A percentile compares a stretch with the other conserved stretches of the same genome.
These are phyloP conservation scores for Troglohyphantes excavatus DNA, from an alignment of 2,888 invertebrate genomes.

Conservation along the genomic window DNA sequence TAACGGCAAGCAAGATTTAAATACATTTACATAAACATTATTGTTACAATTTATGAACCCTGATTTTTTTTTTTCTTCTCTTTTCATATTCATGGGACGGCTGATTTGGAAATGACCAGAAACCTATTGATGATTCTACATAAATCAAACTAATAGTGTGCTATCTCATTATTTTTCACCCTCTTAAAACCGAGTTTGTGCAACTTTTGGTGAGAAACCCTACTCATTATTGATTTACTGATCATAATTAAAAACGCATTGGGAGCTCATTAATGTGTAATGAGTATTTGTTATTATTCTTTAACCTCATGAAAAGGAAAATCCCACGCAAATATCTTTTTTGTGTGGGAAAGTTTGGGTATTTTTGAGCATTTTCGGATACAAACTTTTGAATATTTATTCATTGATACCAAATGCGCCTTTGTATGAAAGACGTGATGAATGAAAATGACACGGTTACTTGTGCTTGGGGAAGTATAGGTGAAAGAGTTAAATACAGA, in stretches of 20 bases:
- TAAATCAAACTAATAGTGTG: neutral
- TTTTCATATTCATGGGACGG: neutral
- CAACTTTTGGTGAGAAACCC: neutral
- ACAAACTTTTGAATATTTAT: neutral
- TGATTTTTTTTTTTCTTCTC: neutral
- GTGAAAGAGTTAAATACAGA: too few species aligned
- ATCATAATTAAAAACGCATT: constrained; percentile 61
- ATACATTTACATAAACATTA: neutral
- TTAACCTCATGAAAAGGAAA: neutral
- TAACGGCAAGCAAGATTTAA: neutral
- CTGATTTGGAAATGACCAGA: neutral
- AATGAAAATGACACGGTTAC: too few species aligned
- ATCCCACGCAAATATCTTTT: neutral
- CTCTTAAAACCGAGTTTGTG: constrained; percentile 5
- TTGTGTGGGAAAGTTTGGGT: neutral
- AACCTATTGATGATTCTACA: neutral
- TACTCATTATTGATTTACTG: constrained; percentile 47
- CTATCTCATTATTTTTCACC: constrained; percentile 4
- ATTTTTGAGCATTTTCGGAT: neutral
- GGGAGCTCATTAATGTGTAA: constrained; percentile 49
- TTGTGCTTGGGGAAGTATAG: too few species aligned
- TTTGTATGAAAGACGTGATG: too few species aligned
- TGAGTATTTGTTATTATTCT: constrained; percentile 21
- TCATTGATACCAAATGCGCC: too few species aligned
- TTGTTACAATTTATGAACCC: neutral